Conservation (phyloP, 1,140 invertebrate species). For the Drosophila watanabei region DNA sequence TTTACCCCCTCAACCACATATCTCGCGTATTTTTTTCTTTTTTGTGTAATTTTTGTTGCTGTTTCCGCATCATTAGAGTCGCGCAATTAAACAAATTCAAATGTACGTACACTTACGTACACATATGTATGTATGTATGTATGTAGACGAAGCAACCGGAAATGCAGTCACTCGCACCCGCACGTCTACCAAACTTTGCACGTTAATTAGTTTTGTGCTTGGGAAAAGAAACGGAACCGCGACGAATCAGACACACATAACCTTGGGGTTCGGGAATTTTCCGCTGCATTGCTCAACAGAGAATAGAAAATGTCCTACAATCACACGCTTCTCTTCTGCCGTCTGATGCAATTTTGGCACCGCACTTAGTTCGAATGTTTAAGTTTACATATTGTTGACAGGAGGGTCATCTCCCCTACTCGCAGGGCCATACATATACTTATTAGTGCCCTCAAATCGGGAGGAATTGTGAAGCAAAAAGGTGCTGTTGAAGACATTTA, state of each 20-base stretch:
- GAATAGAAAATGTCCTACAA: slow-evolving; percentile 25
- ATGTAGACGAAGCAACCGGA: slow-evolving; percentile 38
- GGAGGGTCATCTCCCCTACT: slow-evolving; percentile 4
- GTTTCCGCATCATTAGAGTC: slow-evolving; percentile 68
- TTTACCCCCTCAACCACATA: not conserved
- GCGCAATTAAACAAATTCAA: slow-evolving; percentile 73
- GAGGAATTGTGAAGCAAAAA: too few species aligned
- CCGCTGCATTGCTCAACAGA: slow-evolving; percentile 3
- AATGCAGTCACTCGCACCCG: slow-evolving; percentile 27
- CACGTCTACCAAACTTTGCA: slow-evolving; percentile 36
- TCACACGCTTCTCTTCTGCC: not conserved
- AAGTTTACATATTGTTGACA: slow-evolving; percentile 20
- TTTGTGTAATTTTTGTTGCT: slow-evolving; percentile 2
- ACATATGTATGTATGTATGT: slow-evolving; percentile 12
- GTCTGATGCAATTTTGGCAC: slow-evolving; percentile 29
- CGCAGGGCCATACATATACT: not conserved
- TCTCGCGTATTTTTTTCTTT: slow-evolving; percentile 2
- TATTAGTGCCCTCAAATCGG: not conserved
- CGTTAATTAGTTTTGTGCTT: slow-evolving; percentile 49
- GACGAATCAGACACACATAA: slow-evolving; percentile 6
- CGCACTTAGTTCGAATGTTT: slow-evolving; percentile 15
- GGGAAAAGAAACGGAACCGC: slow-evolving; percentile 28
- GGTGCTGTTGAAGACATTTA: not conserved
- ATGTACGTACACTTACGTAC: slow-evolving; percentile 10
- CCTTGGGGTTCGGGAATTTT: slow-evolving; percentile 28